Evolutionary conservation across 2,888 invertebrate genomes (phyloP).

Genomic region (Monopis laevigella): DNA sequence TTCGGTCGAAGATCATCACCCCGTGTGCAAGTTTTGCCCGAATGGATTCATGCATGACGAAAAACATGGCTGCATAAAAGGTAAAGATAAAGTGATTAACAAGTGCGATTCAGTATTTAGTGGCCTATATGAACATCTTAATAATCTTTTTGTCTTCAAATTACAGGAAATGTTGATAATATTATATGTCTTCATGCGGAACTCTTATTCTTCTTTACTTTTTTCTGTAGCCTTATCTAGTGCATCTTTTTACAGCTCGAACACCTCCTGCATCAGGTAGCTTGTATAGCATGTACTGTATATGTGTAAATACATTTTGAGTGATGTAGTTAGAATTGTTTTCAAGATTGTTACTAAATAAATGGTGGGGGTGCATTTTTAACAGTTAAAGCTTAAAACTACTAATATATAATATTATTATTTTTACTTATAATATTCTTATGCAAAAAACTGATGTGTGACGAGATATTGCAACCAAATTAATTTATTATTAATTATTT

Average conservation of each 20-base stretch:
- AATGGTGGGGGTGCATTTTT: too few species aligned
- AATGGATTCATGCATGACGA: constrained; percentile 91
- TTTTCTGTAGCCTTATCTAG: constrained; percentile 56
- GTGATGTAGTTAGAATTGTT: too few species aligned
- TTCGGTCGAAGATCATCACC: constrained; percentile 93
- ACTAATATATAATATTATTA: too few species aligned
- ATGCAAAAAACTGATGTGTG: too few species aligned
- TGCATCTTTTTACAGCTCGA: constrained; percentile 53
- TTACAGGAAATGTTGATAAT: constrained; percentile 65
- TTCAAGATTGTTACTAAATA: too few species aligned
- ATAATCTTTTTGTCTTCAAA: constrained; percentile 64
- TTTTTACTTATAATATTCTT: too few species aligned
- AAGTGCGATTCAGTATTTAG: constrained; percentile 45
- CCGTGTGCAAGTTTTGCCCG: constrained; percentile 96
- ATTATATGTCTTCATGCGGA: constrained; percentile 58
- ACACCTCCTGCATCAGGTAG: constrained; percentile 59
- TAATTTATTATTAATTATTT: too few species aligned
- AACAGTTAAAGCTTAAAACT: too few species aligned
- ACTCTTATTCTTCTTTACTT: constrained; percentile 52
- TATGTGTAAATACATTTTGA: constrained; percentile 45
- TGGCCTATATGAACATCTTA: constrained; percentile 47
- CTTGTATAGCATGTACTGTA: constrained; percentile 43
- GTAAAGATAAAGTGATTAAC: constrained; percentile 70
- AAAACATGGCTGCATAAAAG: constrained; percentile 95
- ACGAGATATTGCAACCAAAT: too few species aligned